phyloP scores from a whole-genome alignment of 2,888 invertebrate genomes.

The Lathronympha strigana region DNA sequence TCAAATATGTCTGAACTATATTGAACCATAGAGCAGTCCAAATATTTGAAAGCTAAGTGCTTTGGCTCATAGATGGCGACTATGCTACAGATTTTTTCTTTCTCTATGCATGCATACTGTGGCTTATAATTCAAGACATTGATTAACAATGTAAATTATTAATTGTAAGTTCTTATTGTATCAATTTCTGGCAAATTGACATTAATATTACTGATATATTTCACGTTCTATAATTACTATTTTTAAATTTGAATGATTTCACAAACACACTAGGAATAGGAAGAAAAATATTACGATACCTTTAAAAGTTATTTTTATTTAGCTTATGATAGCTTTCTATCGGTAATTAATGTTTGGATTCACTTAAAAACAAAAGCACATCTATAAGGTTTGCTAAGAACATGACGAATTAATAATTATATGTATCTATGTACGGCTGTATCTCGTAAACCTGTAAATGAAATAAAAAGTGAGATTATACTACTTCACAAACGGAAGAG shows the following conservation, averaged over 20 bases:
- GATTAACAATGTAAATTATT: constrained; percentile 19
- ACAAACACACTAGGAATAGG: no score
- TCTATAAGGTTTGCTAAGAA: background rate
- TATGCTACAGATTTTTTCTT: no score
- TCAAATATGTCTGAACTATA: no score
- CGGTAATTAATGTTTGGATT: background rate
- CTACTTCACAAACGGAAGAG: constrained; percentile 24
- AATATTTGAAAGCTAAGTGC: no score
- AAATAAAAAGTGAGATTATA: constrained; percentile 40
- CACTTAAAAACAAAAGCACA: background rate
- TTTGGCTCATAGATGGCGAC: no score
- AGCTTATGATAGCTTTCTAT: no score
- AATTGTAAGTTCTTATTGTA: constrained; percentile 16
- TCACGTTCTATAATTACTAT: background rate
- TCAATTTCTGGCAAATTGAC: constrained; percentile 10
- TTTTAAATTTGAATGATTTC: no score
- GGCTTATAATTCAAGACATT: background rate
- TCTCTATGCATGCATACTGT: background rate
- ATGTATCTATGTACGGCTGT: constrained; percentile 4
- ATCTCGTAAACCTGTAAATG: constrained; percentile 18
- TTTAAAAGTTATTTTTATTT: no score
- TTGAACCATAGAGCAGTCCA: no score
- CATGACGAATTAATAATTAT: background rate
- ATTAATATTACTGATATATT: constrained; percentile 6
- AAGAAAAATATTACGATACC: no score